phyloP scores from a whole-genome alignment of 2,113 vertebrate genomes.

The Oenanthe melanoleuca region DNA sequence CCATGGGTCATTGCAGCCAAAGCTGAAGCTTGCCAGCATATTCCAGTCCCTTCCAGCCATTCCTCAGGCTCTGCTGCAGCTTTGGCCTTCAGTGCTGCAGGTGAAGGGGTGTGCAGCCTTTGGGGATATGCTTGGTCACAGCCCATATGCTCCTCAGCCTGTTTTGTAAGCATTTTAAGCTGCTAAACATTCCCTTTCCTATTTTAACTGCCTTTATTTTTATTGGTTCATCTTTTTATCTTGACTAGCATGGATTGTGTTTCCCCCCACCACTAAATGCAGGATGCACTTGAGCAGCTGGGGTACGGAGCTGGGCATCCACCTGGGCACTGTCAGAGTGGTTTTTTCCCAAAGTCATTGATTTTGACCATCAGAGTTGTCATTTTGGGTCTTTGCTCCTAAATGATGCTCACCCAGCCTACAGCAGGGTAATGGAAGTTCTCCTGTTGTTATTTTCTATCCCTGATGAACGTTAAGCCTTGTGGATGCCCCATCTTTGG shows the following conservation, averaged over 20 bases:
- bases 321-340: accelerated
- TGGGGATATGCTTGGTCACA: not conserved
- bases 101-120: not conserved
- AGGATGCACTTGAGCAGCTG: not conserved
- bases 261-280: not conserved
- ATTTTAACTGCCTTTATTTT: not conserved
- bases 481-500: not conserved
- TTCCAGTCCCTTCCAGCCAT: not conserved
- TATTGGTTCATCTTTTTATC: not conserved
- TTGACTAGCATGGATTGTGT: not conserved
- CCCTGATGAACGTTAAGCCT: not conserved
- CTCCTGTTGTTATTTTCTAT: not conserved
- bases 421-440: not conserved
- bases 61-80: not conserved
- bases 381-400: not conserved
- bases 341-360: not conserved
- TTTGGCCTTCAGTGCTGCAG: not conserved
- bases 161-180: not conserved
- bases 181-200: not conserved
- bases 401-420: not conserved
- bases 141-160: accelerated
- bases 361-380: not conserved
- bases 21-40: accelerated
- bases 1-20: not conserved
- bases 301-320: not conserved